Base-by-base conservation (phyloP, 2,888 invertebrate species). In the Globia sparganii region DNA sequence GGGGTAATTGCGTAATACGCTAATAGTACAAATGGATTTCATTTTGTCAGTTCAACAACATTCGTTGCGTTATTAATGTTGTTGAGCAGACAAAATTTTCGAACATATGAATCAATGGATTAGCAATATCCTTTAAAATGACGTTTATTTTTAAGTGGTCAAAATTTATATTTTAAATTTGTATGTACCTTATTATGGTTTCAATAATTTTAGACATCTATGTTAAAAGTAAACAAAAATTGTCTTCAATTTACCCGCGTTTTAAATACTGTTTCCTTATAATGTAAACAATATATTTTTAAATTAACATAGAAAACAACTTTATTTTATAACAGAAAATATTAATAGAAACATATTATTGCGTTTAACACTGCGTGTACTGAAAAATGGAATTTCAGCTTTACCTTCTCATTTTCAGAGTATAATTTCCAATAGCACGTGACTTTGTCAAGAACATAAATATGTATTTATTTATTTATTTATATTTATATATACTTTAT, bases 321-420 rank as follows among this genome's bases (percentile, higher is more conserved):
- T 74, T 75, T 75, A 72, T 68, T 71, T 56, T 76, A 73, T 28
- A 65, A 77, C 62, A 77, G 72, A 62, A 82, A 81, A 73, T 61
- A 83, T 69, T 75, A 67, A 77, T 73, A 75, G 64, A 78, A 87
- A 81, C 46, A 37, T 86, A 71, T 70, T 86, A 71, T 70, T 62
- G 46, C 69, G 34, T 49, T 69, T 34, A 59, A 61, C 40, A 62
- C 56, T 40, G 40, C 58, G 34, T 34, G 4, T 18, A 43, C n/a
- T 56, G 70, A 61, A 67, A 72, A 69, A 78, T 61, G 43, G 21
- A 72, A 58, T 75, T 65, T 75, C 21, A 64, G 61, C 80, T 68
- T 40, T 72, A 73, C 15, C 0, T 1, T 15, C 31, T 61, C 18
- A 64, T 18, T 11, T 31, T 61, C 58, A 64, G 43, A 73, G 73